Percentiles rank a stretch among this genome's conserved stretches.
phyloP scores from a whole-genome alignment of 2,113 vertebrate species.

The Xerus inauris region DNA sequence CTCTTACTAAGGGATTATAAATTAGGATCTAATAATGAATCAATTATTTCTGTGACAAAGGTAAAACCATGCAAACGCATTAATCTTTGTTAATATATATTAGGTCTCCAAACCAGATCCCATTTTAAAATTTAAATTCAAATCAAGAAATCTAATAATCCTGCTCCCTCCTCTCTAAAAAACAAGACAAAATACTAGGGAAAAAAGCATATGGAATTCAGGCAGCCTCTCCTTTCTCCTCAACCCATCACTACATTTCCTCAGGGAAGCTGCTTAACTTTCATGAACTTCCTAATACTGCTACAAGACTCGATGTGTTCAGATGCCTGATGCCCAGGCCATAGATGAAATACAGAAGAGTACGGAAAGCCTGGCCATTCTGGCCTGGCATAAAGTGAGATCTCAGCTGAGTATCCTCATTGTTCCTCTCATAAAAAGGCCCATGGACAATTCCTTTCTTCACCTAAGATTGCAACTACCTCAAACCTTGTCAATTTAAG shows the following conservation, averaged over 20 bases:
- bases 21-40: not conserved
- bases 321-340: not conserved
- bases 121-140: slow-evolving; percentile 3
- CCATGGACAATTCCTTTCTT: not conserved
- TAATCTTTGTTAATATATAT: not conserved
- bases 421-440: not conserved
- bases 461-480: not conserved
- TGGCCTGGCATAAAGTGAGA: no score
- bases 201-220: not conserved
- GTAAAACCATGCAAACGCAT: not conserved
- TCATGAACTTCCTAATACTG: not conserved
- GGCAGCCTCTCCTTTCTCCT: no score
- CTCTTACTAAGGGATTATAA: not conserved
- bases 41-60: not conserved
- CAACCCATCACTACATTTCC: not conserved
- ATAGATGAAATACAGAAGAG: not conserved
- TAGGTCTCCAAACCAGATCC: not conserved
- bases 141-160: slow-evolving; percentile 4
- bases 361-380: not conserved
- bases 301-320: not conserved
- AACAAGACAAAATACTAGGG: not conserved
- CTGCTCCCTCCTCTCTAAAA: not conserved
- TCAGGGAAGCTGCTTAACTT: not conserved
- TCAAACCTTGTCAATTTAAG: not conserved
- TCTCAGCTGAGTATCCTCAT: not conserved